Evolutionary conservation across 2,888 invertebrate genomes (phyloP), one percentile per base, ranked within the genome.

Genomic region (Eupithecia inturbata): DNA sequence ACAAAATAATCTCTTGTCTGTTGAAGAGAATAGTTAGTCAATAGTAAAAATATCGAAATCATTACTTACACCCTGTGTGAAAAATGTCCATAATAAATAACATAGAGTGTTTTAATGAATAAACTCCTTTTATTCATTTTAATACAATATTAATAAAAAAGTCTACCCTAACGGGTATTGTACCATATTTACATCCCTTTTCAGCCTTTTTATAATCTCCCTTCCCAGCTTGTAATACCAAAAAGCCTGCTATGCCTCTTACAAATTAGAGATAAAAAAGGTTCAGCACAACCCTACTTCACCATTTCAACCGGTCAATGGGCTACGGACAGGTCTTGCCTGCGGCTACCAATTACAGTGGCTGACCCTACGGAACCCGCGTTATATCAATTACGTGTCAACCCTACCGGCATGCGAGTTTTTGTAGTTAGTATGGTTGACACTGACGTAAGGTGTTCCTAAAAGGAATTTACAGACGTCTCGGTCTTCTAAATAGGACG

Each of bases 281-380:
- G 26, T 62, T 33, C 63, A 33, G 70, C 74, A 19, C 79, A 81
- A 16, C 82, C 82, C 82, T 82, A 79, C 19, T 36, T 68, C 67
- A 70, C 72, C 79, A 80, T 77, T 82, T 82, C 81, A 81, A 82
- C 81, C 82, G 85, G 82, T 85, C 87, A 87, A 86, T 86, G 87
- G 84, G 85, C 82, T 78, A 81, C 84, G 77, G 81, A 81, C 85
- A 81, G 80, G 78, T 74, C 72, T 74, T 80, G 87, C 89, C 87
- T 75, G 82, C 73, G 87, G 89, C 87, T 73, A 82, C 85, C 89
- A 88, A 90, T 90, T 90, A 89, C 86, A 74, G 74, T 74, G 78
- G 78, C 80, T 83, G 86, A 87, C 86, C 87, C 88, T 85, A 83
- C 84, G 82, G 86, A 86, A 83, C 85, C 83, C 85, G 82, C 84